Evolutionary conservation across 2,797 vertebrate genomes (phyloP).

Genomic region (Rhinogobio ventralis): DNA sequence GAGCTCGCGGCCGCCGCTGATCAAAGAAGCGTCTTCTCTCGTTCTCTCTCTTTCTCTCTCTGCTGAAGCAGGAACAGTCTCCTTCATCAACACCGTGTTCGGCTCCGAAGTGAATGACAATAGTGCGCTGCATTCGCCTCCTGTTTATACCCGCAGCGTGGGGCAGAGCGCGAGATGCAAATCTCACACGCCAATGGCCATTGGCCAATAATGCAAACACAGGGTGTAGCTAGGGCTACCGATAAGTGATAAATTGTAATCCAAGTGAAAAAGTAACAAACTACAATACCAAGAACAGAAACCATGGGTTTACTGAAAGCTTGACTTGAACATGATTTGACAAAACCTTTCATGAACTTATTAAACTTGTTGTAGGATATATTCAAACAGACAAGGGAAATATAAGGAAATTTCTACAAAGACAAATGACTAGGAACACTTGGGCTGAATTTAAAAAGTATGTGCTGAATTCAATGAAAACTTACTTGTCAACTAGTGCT

Average conservation of each 20-base stretch:
- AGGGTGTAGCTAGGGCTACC: too few relatives aligned
- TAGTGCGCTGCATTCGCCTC: too few relatives aligned
- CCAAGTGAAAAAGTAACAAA: neutral
- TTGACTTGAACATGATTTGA: neutral
- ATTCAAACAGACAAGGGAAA: neutral
- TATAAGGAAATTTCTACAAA: neutral
- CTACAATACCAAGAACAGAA: neutral
- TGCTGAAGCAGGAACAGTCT: too few relatives aligned
- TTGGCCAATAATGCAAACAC: neutral
- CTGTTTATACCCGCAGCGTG: too few relatives aligned
- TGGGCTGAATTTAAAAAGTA: neutral
- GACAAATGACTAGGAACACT: neutral
- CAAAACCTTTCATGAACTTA: neutral
- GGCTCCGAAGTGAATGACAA: too few relatives aligned
- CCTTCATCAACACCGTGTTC: too few relatives aligned
- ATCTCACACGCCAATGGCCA: too few relatives aligned
- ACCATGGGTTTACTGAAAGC: neutral
- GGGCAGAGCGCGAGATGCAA: too few relatives aligned
- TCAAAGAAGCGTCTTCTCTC: too few relatives aligned
- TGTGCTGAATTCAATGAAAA: neutral
- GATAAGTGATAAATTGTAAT: neutral
- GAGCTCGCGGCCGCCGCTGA: too few relatives aligned
- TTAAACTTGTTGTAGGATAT: neutral
- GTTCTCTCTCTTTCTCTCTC: too few relatives aligned
- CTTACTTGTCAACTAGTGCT: neutral